Base-by-base conservation (phyloP, 2,888 invertebrate species). In the Yponomeuta sedellus region DNA sequence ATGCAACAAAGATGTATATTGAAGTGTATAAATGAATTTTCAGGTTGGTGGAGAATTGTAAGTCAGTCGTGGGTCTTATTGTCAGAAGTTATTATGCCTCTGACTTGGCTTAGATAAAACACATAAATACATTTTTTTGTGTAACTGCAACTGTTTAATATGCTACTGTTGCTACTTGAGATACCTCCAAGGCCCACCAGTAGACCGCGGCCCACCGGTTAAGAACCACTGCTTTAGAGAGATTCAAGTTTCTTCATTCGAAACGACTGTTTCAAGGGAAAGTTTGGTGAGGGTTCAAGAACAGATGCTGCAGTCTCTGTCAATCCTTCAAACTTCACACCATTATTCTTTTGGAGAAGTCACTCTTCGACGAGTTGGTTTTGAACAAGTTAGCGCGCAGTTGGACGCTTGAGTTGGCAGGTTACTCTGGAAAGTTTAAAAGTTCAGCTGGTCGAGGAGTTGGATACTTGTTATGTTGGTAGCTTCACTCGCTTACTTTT, bases 311-410 rank as follows among this genome's bases (percentile, higher is more conserved):
- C 62, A 10, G 34, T 19, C 19, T 62, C 62, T 62, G 62, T 34
- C 62, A 62, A 62, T 62, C 62, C 62, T 62, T 62, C 62, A 62
- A 62, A 68, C 65, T 66, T 68, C 34, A 62, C 34, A 62, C 62
- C 62, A 62, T 68, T 69, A 71, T 67, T 71, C 69, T 68, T 71
- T 73, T 73, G 70, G 67, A 70, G 39, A 59, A 66, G 73, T 69
- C 71, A 67, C 12, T 52, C 61, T 28, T 62, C 63, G 61, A 39
- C 59, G 25, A 59, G 20, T 59, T 22, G 11, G 59, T 52, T 52
- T 16, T 52, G 44, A 52, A 52, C 44, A 52, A 52, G 44, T 52
- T 52, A 16, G 44, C 44, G 44, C 44, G 5, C 44, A 52, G 44
- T 52, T 52, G 16, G 44, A 12, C 44, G 44, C 44, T 52, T 5